phyloP scores from a whole-genome alignment of 2,113 vertebrate genomes.

The Pollimyrus isidori region DNA sequence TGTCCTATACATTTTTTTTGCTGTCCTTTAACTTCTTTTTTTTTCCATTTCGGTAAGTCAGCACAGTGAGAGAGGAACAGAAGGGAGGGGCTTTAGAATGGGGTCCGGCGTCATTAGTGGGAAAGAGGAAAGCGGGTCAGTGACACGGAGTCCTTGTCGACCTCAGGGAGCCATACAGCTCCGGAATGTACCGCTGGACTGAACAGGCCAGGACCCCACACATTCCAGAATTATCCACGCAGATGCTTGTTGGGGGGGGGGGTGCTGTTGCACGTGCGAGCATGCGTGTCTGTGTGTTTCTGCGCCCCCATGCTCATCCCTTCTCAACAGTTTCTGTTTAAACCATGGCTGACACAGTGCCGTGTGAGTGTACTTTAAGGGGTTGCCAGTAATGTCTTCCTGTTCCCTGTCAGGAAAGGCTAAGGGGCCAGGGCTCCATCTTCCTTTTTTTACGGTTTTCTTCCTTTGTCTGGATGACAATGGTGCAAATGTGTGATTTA shows the following conservation, averaged over 20 bases:
- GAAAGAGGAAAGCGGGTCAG: neutral
- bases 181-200: neutral
- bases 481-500: neutral
- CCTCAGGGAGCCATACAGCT: neutral
- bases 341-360: neutral
- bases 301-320: neutral
- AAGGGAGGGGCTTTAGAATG: neutral
- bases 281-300: neutral
- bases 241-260: neutral
- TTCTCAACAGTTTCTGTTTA: neutral
- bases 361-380: neutral
- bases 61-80: neutral
- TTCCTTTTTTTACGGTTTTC: neutral
- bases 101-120: neutral
- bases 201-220: neutral
- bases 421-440: neutral
- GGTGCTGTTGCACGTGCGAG: neutral
- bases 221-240: neutral
- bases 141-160: neutral
- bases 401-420: neutral
- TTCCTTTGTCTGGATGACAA: neutral
- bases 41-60: neutral
- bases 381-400: neutral
- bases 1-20: neutral
- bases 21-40: neutral